Conservation (phyloP, 2,113 vertebrate genomes). For the Ciconia stormi region DNA sequence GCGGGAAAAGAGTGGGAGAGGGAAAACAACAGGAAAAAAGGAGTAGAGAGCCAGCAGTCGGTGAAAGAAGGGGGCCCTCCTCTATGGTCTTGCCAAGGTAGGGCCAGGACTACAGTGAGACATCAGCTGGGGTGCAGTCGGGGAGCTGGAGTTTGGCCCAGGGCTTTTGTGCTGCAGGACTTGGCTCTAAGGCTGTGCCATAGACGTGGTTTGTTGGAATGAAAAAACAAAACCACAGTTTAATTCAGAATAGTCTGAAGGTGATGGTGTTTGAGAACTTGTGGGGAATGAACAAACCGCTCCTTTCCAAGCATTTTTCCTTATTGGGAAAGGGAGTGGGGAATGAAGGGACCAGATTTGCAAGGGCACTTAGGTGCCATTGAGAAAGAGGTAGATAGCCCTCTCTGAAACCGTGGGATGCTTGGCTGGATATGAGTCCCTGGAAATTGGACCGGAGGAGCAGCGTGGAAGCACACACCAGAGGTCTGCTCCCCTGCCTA, state of each 20-base stretch:
- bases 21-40: conserved; percentile 7
- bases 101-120: not conserved
- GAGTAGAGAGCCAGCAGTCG: not conserved
- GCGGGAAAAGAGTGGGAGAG: not conserved
- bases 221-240: not conserved
- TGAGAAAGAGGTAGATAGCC: conserved; percentile 62
- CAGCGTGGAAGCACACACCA: not conserved
- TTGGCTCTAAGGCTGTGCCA: conserved; percentile 17
- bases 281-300: not conserved
- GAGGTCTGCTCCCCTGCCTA: not conserved
- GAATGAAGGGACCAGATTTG: conserved; percentile 8
- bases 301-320: conserved; percentile 16
- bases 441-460: not conserved
- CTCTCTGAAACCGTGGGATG: conserved; percentile 27
- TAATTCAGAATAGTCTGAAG: not conserved
- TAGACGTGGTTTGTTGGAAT: not conserved
- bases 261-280: not conserved
- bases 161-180: conserved; percentile 33
- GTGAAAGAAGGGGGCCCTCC: not conserved
- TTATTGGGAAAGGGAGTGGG: not conserved
- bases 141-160: conserved; percentile 39
- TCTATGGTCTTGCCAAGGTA: not conserved
- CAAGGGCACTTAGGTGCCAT: conserved; percentile 62
- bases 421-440: not conserved
- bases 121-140: not conserved